Evolutionary conservation across 2,113 vertebrate species (phyloP), one percentile per base, ranked within the genome.

Genomic region (Prunella himalayana): DNA sequence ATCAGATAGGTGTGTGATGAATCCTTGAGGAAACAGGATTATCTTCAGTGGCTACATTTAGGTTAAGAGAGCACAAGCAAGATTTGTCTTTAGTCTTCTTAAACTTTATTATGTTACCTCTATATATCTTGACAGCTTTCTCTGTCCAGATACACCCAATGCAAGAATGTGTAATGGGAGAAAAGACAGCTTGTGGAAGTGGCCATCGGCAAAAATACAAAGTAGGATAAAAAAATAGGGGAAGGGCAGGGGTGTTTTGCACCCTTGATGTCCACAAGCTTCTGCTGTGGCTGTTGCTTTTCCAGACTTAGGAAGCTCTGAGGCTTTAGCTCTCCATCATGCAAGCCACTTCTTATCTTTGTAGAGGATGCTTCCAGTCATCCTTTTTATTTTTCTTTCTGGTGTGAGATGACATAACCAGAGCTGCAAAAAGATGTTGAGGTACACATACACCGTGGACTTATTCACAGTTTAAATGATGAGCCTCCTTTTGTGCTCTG

Each of bases 361-460:
- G 13, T 19, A 16, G 7, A 53, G 11, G 13, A 73, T 23, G 2
- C 28, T 89, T 87, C 41, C 35, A 20, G 44, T 42, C 50, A n/a
- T 23, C 21, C 5, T 65, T 9, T 56, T 31, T 44, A n/a, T 18
- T 71, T 49, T 59, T 41, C 13, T 7, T 21, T 41, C 47, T 41
- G 13, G 7, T 16, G 17, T 23, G 39, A 51, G 13, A 51, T 77
- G 28, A 17, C n/a, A 63, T 53, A 78, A 66, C 18, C 30, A 42
- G 73, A 53, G 25, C 23, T 75, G 39, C 33, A 54, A 11, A 23
- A 82, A 75, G 9, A 59, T 61, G 75, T 63, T 1, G 2, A 64
- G 22, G 15, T 28, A 16, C 23, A 33, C 0, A 1, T 13, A 9
- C 22, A 41, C 2, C 1, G 3, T 23, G 35, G 33, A 21, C 27